Evolutionary conservation across 2,113 vertebrate genomes (phyloP).

Genomic region (Sorex araneus): DNA sequence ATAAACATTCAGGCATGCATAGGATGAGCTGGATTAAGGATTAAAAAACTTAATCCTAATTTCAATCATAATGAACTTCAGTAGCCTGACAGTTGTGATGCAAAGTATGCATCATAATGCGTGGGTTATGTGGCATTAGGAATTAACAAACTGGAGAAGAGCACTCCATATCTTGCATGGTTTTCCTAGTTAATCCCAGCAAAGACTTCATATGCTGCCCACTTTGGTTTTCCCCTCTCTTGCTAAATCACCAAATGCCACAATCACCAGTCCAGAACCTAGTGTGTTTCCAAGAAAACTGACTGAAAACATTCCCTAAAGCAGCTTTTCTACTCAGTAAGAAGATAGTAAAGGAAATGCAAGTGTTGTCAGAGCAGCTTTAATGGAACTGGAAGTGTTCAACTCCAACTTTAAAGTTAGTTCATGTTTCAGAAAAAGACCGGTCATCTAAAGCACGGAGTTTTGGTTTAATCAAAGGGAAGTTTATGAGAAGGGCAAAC

Average conservation of each 20-base stretch:
- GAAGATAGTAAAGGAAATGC: not conserved
- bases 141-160: not conserved
- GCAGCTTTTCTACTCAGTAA: constrained; percentile 5
- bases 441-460: not conserved
- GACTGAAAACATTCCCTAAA: constrained; percentile 1
- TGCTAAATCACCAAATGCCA: not conserved
- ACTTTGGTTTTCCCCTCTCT: not conserved
- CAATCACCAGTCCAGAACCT: not conserved
- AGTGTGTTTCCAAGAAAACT: constrained; percentile 1
- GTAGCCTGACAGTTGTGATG: not conserved
- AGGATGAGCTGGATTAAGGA: not conserved
- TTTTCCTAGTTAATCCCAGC: constrained; percentile 14
- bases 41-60: not conserved
- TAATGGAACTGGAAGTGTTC: constrained; percentile 1
- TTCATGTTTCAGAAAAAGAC: constrained; percentile 32
- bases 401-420: constrained; percentile 18
- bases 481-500: not conserved
- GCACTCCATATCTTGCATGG: not conserved
- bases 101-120: not conserved
- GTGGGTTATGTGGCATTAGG: accelerated
- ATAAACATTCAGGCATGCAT: not conserved
- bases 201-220: not conserved
- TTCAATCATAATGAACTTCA: not conserved
- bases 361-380: constrained; percentile 36
- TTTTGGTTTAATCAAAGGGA: not conserved